Evolutionary conservation across 2,888 invertebrate species (phyloP).

Genomic region (Conops quadrifasciatus): DNA sequence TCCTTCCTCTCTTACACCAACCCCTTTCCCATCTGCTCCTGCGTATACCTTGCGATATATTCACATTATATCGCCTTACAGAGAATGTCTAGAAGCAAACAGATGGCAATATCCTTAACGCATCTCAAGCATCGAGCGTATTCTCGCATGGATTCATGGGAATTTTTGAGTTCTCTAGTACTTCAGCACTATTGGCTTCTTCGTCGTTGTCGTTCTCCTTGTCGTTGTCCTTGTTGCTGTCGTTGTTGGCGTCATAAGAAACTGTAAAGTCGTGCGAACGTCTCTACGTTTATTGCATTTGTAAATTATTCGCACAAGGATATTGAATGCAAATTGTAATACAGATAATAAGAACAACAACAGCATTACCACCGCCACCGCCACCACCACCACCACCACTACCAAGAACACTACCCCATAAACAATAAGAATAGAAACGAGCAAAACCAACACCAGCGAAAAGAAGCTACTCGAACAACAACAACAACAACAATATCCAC

Average conservation of each 20-base stretch:
- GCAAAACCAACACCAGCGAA: conserved; percentile 5
- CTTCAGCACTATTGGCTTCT: neutral
- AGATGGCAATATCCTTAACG: conserved; percentile 13
- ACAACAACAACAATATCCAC: conserved; percentile 16
- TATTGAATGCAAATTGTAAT: conserved; percentile 63
- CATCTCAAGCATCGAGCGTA: neutral
- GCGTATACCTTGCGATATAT: neutral
- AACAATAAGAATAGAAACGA: conserved; percentile 10
- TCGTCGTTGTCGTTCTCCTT: neutral
- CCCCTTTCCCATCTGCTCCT: too few species aligned
- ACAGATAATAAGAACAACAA: conserved; percentile 54
- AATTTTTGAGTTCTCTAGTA: too few species aligned
- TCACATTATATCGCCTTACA: conserved; percentile 7
- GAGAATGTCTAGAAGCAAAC: conserved; percentile 24
- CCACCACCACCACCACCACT: conserved; percentile 4
- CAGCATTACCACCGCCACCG: conserved; percentile 20
- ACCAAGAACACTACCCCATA: conserved; percentile 15
- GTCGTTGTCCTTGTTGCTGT: too few species aligned
- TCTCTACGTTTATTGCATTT: conserved; percentile 66
- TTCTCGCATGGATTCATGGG: too few species aligned
- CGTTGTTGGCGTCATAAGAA: neutral
- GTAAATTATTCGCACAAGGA: conserved; percentile 66
- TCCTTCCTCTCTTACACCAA: too few species aligned
- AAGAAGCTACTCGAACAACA: neutral
- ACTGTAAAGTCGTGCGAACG: conserved; percentile 48